Evolutionary conservation across 1,140 invertebrate genomes (phyloP).

Genomic region (Adelges cooleyi): DNA sequence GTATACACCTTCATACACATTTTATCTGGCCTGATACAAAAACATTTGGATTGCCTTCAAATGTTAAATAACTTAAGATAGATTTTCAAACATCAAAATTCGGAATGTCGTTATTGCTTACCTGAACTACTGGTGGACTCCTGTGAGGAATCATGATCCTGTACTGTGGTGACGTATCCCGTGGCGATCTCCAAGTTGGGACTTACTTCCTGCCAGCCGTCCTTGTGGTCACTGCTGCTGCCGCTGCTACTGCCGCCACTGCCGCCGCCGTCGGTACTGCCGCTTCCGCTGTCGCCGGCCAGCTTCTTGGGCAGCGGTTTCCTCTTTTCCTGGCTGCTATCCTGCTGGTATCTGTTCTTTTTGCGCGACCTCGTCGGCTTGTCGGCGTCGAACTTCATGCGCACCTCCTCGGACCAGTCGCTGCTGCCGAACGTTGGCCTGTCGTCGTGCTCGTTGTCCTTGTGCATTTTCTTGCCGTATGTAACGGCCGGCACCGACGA

Average conservation of each 20-base stretch:
- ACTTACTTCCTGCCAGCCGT: conserved; percentile 11
- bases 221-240: background rate
- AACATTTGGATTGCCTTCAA: no score
- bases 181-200: conserved; percentile 16
- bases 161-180: background rate
- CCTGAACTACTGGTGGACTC: background rate
- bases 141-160: conserved; percentile 6
- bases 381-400: background rate
- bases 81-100: no score
- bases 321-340: background rate
- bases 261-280: background rate
- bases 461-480: conserved; percentile 2
- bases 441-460: background rate
- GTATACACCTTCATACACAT: no score
- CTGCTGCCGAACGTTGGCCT: background rate
- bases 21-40: no score
- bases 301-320: background rate
- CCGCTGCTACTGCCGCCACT: background rate
- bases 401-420: conserved; percentile 5
- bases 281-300: background rate
- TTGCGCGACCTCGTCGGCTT: background rate
- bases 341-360: background rate
- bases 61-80: no score
- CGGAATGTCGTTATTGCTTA: no score
- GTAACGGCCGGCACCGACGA: background rate